phyloP scores from a whole-genome alignment of 1,140 invertebrate genomes.

The Lucilia cuprina region DNA sequence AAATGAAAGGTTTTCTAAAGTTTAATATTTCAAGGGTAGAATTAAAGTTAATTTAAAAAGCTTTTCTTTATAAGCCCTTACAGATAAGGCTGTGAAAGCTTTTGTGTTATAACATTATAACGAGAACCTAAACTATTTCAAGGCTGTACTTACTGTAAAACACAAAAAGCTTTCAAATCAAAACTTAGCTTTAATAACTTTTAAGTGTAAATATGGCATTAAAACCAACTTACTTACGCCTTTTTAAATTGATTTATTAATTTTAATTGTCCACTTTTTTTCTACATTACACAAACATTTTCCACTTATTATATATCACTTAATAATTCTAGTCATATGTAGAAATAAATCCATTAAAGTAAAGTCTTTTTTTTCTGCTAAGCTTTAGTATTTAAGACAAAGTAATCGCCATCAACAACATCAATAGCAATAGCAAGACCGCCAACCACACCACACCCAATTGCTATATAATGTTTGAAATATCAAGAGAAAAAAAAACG shows the following conservation, averaged over 20 bases:
- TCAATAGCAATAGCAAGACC: too few relatives aligned
- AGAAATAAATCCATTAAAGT: neutral
- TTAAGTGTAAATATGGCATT: too few relatives aligned
- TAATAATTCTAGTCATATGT: neutral
- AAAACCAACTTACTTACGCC: neutral
- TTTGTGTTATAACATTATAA: too few relatives aligned
- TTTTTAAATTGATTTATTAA: slow-evolving; percentile 2
- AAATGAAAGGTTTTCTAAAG: too few relatives aligned
- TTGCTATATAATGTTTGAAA: neutral
- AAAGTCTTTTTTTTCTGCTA: neutral
- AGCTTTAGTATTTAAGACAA: neutral
- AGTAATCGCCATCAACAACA: neutral
- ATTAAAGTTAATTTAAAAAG: too few relatives aligned
- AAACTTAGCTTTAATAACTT: too few relatives aligned
- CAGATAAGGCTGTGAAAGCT: too few relatives aligned
- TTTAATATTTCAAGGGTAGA: too few relatives aligned
- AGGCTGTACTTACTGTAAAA: too few relatives aligned
- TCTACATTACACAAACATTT: neutral
- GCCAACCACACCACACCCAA: neutral
- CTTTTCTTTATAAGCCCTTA: too few relatives aligned
- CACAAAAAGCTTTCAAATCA: too few relatives aligned
- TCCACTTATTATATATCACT: neutral
- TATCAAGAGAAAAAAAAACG: neutral
- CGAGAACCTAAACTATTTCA: too few relatives aligned
- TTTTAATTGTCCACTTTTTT: neutral